phyloP scores from a whole-genome alignment of 2,888 invertebrate genomes.

The Conistra vaccinii region DNA sequence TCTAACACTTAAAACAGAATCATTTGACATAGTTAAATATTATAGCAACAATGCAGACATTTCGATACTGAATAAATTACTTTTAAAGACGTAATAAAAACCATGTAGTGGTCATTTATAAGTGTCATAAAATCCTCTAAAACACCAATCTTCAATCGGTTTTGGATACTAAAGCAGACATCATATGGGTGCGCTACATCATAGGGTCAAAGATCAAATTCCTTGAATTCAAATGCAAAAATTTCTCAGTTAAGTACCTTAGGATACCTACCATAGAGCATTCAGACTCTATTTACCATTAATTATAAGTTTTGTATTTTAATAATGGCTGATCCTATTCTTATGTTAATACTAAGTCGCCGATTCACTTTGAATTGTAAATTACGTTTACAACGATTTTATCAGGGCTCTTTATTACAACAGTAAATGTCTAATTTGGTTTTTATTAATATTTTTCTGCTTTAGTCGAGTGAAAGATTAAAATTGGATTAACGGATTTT shows the following conservation, averaged over 20 bases:
- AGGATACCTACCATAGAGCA: conserved; percentile 27
- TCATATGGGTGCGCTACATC: conserved; percentile 35
- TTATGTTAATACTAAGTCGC: conserved; percentile 58
- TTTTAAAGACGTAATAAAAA: conserved; percentile 30
- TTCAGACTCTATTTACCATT: conserved; percentile 36
- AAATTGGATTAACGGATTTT: conserved; percentile 36
- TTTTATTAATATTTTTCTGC: conserved; percentile 47
- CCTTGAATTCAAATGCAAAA: conserved; percentile 40
- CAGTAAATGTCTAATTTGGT: conserved; percentile 56
- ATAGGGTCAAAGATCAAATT: conserved; percentile 52
- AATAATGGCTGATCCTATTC: conserved; percentile 55
- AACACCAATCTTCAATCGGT: conserved; percentile 20
- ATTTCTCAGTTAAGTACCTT: conserved; percentile 42
- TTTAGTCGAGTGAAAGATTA: conserved; percentile 28
- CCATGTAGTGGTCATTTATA: conserved; percentile 12
- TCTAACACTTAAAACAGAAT: not conserved
- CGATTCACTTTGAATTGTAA: conserved; percentile 61
- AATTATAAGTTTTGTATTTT: conserved; percentile 54
- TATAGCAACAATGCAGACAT: conserved; percentile 22
- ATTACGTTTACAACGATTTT: conserved; percentile 45
- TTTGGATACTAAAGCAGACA: conserved; percentile 31
- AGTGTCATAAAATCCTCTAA: conserved; percentile 38
- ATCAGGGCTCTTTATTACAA: conserved; percentile 49
- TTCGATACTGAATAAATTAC: conserved; percentile 17
- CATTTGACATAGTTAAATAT: not conserved